Evolutionary conservation across 2,888 invertebrate species (phyloP), one percentile per base, ranked within the genome.

Genomic region (Campaea margaritaria): DNA sequence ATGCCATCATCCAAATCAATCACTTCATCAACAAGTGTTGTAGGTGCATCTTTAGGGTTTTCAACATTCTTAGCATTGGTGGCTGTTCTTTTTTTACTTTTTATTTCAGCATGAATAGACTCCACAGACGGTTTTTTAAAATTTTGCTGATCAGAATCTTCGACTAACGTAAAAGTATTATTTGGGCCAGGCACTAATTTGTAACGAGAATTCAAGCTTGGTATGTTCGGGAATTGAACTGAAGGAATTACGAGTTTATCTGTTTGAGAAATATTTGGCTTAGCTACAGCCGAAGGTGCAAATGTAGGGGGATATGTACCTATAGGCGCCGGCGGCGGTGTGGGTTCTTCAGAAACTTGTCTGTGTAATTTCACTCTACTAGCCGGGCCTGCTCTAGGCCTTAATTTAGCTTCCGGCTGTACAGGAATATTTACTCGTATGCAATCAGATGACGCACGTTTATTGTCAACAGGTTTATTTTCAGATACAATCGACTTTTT

Each of bases 161-260:
- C 89, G 34, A 89, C 77, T 48, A 91, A 73, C 13, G 84, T 84
- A 54, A 86, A 89, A 21, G 86, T 85, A 65, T 90, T 91, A 66
- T 91, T 88, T 16, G 91, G 90, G 0, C 92, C 92, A 14, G 88
- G 85, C 7, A 91, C 74, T 66, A 91, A 71, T 73, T 89, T 88
- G 60, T 86, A 91, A 15, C 86, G 79, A 48, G 82, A 82, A 62
- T 85, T 87, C 36, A 86, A 66, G 58, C 81, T 83, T 36, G 90
- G 86, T 27, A 76, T 50, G 0, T 62, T 48, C 9, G 87, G 83
- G 49, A 87, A 81, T 44, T 80, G 75, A 8, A 86, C 70, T 39
- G 75, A 68, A n/a, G 86, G 81, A 14, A 67, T 15, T 13, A 61
- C 31, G 38, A 67, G 21, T 27, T 21, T 27, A 39, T 55, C 62